Percentiles rank a stretch among this genome's conserved stretches.
These are phyloP conservation scores for Rostratula benghalensis DNA, from an alignment of 2,113 vertebrate genomes.

Conservation along the genomic window DNA sequence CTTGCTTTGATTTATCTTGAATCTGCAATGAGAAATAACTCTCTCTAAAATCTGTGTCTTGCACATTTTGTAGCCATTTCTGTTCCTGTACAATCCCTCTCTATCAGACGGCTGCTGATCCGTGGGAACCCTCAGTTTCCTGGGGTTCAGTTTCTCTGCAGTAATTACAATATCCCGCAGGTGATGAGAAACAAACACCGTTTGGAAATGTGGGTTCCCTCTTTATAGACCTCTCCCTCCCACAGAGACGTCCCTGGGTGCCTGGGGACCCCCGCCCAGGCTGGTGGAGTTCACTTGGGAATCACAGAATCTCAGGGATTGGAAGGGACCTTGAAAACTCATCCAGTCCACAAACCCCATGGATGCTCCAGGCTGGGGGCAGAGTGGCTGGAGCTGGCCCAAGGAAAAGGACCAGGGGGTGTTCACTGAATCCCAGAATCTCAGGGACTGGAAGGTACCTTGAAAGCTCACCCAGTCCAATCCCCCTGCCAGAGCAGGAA, in stretches of 20 bases:
- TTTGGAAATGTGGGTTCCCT: not conserved
- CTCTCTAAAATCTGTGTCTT: not conserved
- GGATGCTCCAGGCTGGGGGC: too few relatives aligned
- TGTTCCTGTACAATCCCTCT: not conserved
- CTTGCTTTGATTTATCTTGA: not conserved
- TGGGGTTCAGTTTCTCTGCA: not conserved
- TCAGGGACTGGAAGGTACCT: too few relatives aligned
- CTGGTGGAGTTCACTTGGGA: not conserved
- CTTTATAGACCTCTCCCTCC: not conserved
- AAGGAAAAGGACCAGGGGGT: too few relatives aligned
- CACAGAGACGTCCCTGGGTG: not conserved
- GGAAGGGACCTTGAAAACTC: too few relatives aligned
- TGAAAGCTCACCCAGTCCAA: too few relatives aligned
- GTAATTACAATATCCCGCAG: not conserved
- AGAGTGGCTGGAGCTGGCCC: too few relatives aligned
- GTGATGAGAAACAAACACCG: accelerated
- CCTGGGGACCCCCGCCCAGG: not conserved
- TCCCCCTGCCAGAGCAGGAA: too few relatives aligned
- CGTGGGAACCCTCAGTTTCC: not conserved
- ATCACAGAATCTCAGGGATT: too few relatives aligned
- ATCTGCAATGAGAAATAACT: not conserved
- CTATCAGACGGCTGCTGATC: not conserved
- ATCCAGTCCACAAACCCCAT: too few relatives aligned
- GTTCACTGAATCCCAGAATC: too few relatives aligned
- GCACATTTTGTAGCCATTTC: not conserved